A percentile compares a stretch with the other conserved stretches of the same genome.
phyloP scores from a whole-genome alignment of 2,888 invertebrate species.

The Epinotia demarniana region DNA sequence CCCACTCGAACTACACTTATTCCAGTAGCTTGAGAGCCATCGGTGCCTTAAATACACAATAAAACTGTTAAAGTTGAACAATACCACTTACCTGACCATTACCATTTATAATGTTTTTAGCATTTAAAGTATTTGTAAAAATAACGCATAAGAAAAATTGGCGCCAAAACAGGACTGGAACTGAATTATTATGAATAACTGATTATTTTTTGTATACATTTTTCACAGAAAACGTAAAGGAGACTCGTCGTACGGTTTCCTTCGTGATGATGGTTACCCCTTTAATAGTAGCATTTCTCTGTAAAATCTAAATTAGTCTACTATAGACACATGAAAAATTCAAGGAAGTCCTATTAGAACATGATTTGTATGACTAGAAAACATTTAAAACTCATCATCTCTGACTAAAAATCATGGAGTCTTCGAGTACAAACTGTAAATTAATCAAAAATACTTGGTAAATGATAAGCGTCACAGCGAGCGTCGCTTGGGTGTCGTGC shows the following conservation, averaged over 20 bases:
- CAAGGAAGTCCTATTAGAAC: slow-evolving; percentile 5
- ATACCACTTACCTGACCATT: background rate
- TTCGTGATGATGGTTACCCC: background rate
- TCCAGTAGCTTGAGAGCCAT: slow-evolving; percentile 84
- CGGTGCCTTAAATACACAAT: slow-evolving; percentile 65
- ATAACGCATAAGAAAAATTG: slow-evolving; percentile 41
- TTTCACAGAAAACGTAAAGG: too few species aligned
- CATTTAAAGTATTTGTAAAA: background rate
- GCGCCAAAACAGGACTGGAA: slow-evolving; percentile 47
- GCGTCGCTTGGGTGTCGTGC: slow-evolving; percentile 19
- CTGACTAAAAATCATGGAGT: background rate
- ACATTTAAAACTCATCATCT: background rate
- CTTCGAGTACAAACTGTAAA: background rate
- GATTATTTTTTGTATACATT: background rate
- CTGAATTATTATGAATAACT: background rate
- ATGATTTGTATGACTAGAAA: background rate
- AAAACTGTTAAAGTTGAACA: background rate
- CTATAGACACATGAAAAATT: background rate
- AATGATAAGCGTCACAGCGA: slow-evolving; percentile 22
- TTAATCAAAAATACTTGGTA: background rate
- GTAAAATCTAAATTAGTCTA: background rate
- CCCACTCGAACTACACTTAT: slow-evolving; percentile 86
- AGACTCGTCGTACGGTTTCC: background rate
- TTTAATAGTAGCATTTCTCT: background rate
- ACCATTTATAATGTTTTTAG: background rate